Conservation (phyloP, 2,113 vertebrate species). For the Cinclus mexicanus region DNA sequence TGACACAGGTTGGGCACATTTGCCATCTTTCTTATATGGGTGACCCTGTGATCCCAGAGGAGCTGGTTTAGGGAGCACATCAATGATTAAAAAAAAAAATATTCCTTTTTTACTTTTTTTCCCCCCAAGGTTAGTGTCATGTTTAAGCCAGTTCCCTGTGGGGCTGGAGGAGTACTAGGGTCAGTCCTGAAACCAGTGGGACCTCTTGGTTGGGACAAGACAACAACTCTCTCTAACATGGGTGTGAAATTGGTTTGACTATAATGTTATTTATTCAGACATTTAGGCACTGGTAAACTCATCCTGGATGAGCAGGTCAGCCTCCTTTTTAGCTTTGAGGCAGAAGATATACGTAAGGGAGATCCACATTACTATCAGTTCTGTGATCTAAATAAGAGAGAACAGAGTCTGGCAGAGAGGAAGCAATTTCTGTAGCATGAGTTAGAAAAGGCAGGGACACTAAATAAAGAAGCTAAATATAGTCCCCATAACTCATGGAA, state of each 20-base stretch:
- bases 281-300: neutral
- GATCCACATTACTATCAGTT: neutral
- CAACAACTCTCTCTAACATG: rapidly evolving
- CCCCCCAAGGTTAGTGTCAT: neutral
- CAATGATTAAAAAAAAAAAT: neutral
- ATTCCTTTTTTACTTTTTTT: neutral
- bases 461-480: neutral
- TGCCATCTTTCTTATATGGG: neutral
- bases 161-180: neutral
- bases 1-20: neutral
- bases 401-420: neutral
- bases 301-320: neutral
- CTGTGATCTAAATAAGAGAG: neutral
- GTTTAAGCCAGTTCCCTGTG: neutral
- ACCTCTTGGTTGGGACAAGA: neutral
- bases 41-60: neutral
- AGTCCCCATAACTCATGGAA: neutral
- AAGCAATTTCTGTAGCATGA: neutral
- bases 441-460: neutral
- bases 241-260: neutral
- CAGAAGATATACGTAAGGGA: neutral
- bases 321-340: neutral
- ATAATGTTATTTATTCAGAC: neutral
- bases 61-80: neutral
- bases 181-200: neutral